Conservation (phyloP, 2,113 vertebrate genomes). For the Leptodactylus fuscus region DNA sequence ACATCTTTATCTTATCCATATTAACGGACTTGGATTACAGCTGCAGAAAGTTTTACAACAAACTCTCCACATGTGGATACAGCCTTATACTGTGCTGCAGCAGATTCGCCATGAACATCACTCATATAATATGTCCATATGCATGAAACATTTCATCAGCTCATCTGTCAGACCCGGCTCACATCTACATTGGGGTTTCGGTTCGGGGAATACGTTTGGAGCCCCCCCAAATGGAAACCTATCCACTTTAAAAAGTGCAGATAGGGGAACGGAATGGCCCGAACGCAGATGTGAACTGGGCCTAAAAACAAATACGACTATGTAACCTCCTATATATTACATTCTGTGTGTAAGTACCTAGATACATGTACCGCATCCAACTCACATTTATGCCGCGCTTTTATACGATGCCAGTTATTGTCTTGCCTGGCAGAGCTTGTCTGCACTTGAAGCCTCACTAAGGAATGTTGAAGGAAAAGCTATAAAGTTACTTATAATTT, state of each 20-base stretch:
- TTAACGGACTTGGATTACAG: no score
- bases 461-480: background rate
- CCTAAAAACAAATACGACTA: background rate
- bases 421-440: background rate
- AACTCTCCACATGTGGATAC: no score
- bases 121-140: background rate
- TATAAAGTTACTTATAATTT: slow-evolving; percentile 14
- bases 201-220: no score
- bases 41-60: no score
- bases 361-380: background rate
- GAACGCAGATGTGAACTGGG: no score
- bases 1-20: no score
- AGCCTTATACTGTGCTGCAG: background rate
- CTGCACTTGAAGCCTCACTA: background rate
- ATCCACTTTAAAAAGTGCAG: no score
- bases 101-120: background rate
- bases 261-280: no score
- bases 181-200: no score
- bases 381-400: background rate
- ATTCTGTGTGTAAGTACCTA: background rate
- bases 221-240: no score
- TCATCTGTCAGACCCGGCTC: no score
- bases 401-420: background rate
- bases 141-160: background rate
- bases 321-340: background rate